Conservation (phyloP, 2,888 invertebrate species). For the Chalcis sispes region DNA sequence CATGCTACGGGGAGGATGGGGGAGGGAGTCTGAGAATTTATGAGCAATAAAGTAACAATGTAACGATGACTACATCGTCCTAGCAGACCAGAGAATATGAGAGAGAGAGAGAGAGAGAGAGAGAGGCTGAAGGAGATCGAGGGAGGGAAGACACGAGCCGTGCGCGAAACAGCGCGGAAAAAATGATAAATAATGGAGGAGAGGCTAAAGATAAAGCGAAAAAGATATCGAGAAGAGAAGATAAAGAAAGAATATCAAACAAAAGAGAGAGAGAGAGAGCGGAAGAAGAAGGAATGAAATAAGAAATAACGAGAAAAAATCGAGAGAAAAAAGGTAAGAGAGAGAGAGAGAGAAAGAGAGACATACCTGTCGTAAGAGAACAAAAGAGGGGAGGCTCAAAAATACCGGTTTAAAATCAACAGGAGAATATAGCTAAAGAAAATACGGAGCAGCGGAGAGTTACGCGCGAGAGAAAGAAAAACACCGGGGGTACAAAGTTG, state of each 20-base stretch:
- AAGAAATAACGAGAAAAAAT: too few species aligned
- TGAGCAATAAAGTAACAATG: constrained; percentile 70
- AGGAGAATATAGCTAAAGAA: too few species aligned
- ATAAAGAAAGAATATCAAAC: background rate
- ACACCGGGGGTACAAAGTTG: too few species aligned
- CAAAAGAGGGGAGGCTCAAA: too few species aligned
- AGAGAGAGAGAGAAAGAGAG: background rate
- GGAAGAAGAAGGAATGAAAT: background rate
- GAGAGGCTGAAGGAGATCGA: background rate
- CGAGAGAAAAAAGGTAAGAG: background rate
- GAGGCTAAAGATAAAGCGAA: background rate
- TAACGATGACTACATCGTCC: constrained; percentile 67
- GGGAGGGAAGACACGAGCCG: background rate
- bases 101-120: background rate
- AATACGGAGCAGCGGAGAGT: too few species aligned
- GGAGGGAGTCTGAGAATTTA: constrained; percentile 65
- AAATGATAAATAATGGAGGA: background rate
- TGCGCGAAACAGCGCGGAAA: too few species aligned
- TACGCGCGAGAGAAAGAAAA: too few species aligned
- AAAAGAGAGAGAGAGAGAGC: background rate
- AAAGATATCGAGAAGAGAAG: background rate
- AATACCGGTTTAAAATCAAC: too few species aligned
- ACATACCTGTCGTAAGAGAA: too few species aligned
- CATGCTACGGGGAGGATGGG: too few species aligned
- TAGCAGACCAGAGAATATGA: background rate